Conservation (phyloP, 2,888 invertebrate species). For the Campoplex nolae region DNA sequence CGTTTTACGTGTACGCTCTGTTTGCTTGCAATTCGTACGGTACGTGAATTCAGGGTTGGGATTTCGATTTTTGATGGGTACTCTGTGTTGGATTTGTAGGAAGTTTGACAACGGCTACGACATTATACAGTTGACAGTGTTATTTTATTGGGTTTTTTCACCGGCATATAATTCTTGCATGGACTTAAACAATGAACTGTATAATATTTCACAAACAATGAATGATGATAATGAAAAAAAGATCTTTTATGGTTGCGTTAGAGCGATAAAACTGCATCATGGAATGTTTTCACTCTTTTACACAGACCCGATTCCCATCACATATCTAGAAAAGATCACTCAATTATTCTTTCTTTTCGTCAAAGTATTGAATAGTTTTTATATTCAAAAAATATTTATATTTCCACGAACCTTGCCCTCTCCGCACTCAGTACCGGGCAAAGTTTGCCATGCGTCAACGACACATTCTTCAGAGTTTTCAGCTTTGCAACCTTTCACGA, state of each 20-base stretch:
- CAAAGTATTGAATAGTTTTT: background rate
- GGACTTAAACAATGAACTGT: background rate
- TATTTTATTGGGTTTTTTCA: constrained; percentile 21
- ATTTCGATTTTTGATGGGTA: constrained; percentile 49
- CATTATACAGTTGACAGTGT: background rate
- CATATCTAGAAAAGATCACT: background rate
- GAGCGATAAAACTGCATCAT: no score
- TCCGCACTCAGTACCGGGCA: background rate
- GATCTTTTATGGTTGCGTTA: background rate
- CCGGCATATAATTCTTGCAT: background rate
- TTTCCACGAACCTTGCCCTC: background rate
- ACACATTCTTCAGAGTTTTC: background rate
- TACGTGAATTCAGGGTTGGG: constrained; percentile 38
- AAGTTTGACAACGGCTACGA: background rate
- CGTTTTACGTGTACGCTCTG: constrained; percentile 25
- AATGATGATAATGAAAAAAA: background rate
- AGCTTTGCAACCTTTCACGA: constrained; percentile 2
- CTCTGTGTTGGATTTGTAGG: constrained; percentile 30
- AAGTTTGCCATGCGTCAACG: background rate
- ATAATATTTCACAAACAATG: background rate
- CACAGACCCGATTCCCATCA: background rate
- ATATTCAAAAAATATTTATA: background rate
- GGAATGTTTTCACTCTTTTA: background rate
- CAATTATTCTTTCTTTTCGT: background rate
- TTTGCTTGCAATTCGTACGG: constrained; percentile 55